phyloP scores from a whole-genome alignment of 2,113 vertebrate species.

The Myrmecophaga tridactyla region DNA sequence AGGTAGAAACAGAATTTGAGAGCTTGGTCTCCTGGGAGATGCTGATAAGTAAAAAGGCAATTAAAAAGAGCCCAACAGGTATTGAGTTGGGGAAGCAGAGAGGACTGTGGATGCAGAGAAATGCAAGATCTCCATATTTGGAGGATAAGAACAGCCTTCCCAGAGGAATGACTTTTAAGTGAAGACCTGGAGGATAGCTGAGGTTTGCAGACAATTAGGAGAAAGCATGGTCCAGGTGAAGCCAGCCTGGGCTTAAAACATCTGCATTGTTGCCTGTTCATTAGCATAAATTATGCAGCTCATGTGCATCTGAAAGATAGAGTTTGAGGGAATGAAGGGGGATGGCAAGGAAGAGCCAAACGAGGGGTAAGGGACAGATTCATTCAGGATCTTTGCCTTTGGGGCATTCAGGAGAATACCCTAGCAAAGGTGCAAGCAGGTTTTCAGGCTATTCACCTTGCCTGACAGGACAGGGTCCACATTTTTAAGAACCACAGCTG shows the following conservation, averaged over 20 bases:
- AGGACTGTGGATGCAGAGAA: background rate
- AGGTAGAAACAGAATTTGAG: background rate
- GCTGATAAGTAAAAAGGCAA: background rate
- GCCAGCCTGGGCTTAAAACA: background rate
- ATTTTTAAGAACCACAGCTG: background rate
- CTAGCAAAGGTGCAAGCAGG: background rate
- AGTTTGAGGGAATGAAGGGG: background rate
- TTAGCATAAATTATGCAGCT: constrained; percentile 50
- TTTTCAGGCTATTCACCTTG: background rate
- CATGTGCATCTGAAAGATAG: background rate
- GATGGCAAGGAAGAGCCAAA: background rate
- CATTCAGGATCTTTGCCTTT: background rate
- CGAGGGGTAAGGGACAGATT: background rate
- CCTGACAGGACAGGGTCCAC: background rate
- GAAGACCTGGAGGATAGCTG: background rate
- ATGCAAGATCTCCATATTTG: background rate
- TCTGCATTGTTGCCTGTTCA: constrained; percentile 39
- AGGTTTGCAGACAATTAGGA: background rate
- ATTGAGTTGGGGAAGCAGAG: background rate
- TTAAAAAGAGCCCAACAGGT: background rate
- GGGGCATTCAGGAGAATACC: background rate
- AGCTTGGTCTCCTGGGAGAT: background rate
- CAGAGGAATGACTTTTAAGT: background rate
- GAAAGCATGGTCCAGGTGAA: background rate
- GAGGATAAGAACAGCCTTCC: background rate